phyloP scores from a whole-genome alignment of 2,113 vertebrate genomes.

The Thunnus maccoyii region DNA sequence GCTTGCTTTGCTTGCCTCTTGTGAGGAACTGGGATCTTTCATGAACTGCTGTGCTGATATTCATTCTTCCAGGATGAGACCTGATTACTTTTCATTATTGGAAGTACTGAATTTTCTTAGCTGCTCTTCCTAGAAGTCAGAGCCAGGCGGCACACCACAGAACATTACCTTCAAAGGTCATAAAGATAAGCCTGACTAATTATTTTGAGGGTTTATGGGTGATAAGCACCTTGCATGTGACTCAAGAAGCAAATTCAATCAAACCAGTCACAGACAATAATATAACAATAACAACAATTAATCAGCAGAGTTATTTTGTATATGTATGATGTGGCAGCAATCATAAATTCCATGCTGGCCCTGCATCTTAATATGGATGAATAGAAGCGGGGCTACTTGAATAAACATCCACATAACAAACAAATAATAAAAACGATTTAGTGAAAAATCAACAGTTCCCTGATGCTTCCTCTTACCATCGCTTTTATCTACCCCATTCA shows the following conservation, averaged over 20 bases:
- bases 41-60: conserved; percentile 11
- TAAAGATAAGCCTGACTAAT: conserved; percentile 65
- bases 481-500: conserved; percentile 45
- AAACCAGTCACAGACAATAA: conserved; percentile 51
- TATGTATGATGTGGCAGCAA: conserved; percentile 26
- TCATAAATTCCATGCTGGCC: conserved; percentile 21
- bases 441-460: conserved; percentile 48
- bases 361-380: conserved; percentile 39
- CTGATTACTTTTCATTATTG: conserved; percentile 46
- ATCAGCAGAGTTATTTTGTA: conserved; percentile 47
- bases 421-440: conserved; percentile 56
- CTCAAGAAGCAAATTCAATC: conserved; percentile 61
- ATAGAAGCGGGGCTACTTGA: conserved; percentile 43
- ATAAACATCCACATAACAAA: conserved; percentile 55
- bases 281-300: conserved; percentile 52
- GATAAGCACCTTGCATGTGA: conserved; percentile 59
- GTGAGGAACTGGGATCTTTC: not conserved
- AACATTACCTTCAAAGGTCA: conserved; percentile 65
- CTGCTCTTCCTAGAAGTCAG: conserved; percentile 21
- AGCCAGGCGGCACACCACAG: not conserved
- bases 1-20: not conserved
- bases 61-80: conserved; percentile 12
- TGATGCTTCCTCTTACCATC: conserved; percentile 36
- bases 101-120: conserved; percentile 35
- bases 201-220: conserved; percentile 52